These are phyloP conservation scores for Serranus cabrilla DNA, from an alignment of 2,797 vertebrate species.

Conservation along the genomic window DNA sequence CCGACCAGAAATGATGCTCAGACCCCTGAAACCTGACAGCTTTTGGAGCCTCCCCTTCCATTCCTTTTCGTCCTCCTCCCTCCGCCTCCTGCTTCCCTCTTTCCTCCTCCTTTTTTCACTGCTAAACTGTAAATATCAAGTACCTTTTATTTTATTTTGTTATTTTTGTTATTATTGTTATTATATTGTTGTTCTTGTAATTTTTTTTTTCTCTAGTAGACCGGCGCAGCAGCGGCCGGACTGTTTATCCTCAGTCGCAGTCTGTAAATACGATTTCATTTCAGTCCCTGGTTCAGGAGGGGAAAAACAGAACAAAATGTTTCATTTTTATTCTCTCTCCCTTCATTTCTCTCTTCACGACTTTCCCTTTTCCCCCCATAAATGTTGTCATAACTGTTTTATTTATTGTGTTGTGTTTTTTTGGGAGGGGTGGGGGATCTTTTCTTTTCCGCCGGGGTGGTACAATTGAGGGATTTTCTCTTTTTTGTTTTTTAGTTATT, in stretches of 20 bases:
- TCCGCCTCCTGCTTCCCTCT: constrained; percentile 59
- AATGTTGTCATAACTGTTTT: constrained; percentile 80
- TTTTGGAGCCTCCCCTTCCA: constrained; percentile 76
- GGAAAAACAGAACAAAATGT: constrained; percentile 83
- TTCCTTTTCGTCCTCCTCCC: constrained; percentile 56
- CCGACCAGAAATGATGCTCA: constrained; percentile 68
- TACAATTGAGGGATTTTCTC: constrained; percentile 37
- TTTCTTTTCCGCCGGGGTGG: constrained; percentile 50
- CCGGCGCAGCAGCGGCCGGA: constrained; percentile 79
- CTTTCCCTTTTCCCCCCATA: constrained; percentile 61
- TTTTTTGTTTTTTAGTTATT: constrained; percentile 43
- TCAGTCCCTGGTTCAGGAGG: constrained; percentile 80
- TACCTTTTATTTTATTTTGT: constrained; percentile 87
- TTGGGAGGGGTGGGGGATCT: constrained; percentile 9
- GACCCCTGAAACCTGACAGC: constrained; percentile 60
- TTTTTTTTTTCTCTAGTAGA: constrained; percentile 83
- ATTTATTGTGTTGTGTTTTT: constrained; percentile 84
- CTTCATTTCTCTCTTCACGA: constrained; percentile 74
- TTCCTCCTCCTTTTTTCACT: constrained; percentile 72
- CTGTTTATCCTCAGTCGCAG: constrained; percentile 83
- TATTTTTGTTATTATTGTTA: constrained; percentile 85
- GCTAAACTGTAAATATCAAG: constrained; percentile 91
- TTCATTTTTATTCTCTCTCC: constrained; percentile 84
- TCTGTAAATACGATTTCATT: constrained; percentile 88
- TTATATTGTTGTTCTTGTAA: constrained; percentile 87